Percentiles rank a stretch among this genome's conserved stretches.
phyloP scores from a whole-genome alignment of 2,797 vertebrate species.

The Loriculus beryllinus region DNA sequence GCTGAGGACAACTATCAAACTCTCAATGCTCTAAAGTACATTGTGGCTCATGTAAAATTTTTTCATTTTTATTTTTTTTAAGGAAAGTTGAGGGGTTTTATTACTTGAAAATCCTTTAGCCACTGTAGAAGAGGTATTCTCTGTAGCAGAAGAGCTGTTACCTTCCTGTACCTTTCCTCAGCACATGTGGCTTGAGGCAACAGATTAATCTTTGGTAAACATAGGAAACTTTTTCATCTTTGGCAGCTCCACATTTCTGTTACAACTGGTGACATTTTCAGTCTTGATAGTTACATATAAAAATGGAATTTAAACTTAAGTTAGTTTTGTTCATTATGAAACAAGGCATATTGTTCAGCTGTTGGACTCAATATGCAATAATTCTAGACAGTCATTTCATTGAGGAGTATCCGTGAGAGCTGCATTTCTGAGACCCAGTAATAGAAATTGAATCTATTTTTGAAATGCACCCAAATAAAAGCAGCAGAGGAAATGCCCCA shows the following conservation, averaged over 20 bases:
- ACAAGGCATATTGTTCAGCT: background rate
- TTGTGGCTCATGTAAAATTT: background rate
- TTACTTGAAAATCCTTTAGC: background rate
- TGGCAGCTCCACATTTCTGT: background rate
- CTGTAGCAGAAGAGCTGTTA: background rate
- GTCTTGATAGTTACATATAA: background rate
- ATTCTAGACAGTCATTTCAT: background rate
- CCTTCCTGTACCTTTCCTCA: background rate
- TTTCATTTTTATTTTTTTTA: background rate
- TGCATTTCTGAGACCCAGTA: background rate
- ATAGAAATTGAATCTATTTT: background rate
- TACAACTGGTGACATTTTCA: background rate
- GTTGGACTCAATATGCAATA: background rate
- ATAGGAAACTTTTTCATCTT: background rate
- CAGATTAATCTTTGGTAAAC: background rate
- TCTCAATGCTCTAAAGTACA: background rate
- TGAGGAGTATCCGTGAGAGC: background rate
- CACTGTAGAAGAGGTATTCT: background rate
- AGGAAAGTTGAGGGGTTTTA: background rate
- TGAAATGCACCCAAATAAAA: background rate
- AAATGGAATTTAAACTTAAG: background rate
- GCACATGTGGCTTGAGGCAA: background rate
- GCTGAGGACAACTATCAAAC: background rate
- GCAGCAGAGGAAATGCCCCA: background rate
- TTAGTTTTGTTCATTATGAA: background rate